These are phyloP conservation scores for Dyspetes luteomarginatus DNA, from an alignment of 2,888 invertebrate genomes.

Conservation along the genomic window DNA sequence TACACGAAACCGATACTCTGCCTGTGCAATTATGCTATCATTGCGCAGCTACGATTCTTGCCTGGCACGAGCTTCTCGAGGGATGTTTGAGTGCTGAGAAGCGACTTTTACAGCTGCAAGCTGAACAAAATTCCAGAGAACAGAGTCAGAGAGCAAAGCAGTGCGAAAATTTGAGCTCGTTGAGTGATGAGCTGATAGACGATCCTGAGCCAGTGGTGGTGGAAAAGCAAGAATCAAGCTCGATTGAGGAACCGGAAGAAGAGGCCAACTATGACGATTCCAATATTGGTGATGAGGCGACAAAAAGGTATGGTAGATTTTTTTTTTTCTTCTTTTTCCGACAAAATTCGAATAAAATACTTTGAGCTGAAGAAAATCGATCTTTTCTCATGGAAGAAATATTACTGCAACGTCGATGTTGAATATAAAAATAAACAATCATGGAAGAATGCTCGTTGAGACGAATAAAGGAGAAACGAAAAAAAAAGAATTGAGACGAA, in stretches of 20 bases:
- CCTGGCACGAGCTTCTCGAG: slow-evolving; percentile 87
- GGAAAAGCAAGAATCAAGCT: slow-evolving; percentile 3
- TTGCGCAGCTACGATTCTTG: slow-evolving; percentile 87
- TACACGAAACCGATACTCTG: slow-evolving; percentile 84
- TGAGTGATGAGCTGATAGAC: background rate
- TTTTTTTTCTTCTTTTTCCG: background rate
- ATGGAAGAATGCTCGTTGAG: slow-evolving; percentile 6
- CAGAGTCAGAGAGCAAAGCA: background rate
- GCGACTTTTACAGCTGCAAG: slow-evolving; percentile 70
- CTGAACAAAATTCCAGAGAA: slow-evolving; percentile 64
- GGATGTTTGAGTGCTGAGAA: slow-evolving; percentile 86
- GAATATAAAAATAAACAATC: background rate
- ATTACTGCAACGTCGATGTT: background rate
- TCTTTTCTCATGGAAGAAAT: background rate
- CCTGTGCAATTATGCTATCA: slow-evolving; percentile 87
- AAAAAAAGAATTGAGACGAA: slow-evolving; percentile 38
- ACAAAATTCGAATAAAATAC: background rate
- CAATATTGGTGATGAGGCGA: slow-evolving; percentile 11
- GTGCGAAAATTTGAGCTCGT: background rate
- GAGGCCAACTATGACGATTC: background rate
- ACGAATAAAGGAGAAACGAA: background rate
- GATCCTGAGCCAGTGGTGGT: background rate
- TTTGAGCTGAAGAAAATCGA: background rate
- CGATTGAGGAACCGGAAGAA: background rate
- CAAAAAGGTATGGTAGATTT: slow-evolving; percentile 41